Evolutionary conservation across 2,888 invertebrate genomes (phyloP), one percentile per base, ranked within the genome.

Genomic region (Scaptomyza tumidula): DNA sequence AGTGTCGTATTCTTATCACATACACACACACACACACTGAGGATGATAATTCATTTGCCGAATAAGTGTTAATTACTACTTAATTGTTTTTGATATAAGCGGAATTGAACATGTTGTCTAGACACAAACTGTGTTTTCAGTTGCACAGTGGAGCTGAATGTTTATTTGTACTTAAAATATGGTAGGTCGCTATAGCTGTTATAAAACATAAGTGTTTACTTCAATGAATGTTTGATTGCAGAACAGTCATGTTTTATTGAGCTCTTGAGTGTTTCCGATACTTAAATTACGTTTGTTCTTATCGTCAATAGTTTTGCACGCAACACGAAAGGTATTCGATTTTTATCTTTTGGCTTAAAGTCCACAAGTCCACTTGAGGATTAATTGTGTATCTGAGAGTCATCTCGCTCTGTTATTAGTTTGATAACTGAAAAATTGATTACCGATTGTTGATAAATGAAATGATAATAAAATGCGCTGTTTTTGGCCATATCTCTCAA

Each of bases 61-160:
- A 9, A 27, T 52, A 19, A 24, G 16, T 56, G 76, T 29, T 75
- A 73, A 73, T 71, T 65, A 33, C 3, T 6, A n/a, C 33, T 31
- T 35, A 65, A 52, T 57, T 54, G 29, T 24, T 46, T 44, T 52
- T 11, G 24, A 43, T 69, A 33, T 41, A 37, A 33, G 44, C 13
- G 35, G 16, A 59, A 64, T 59, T 70, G 10, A 14, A 24, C 31
- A 14, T 31, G 45, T 29, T 33, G 29, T 39, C 13, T 5, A 16
- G 11, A 29, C 14, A 29, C 19, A 24, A 63, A 27, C 6, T 16
- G 33, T 4, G 24, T 24, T 41, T 37, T 27, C 6, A 35, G n/a
- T 1, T 14, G 45, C 37, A 67, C 52, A 37, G 37, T 58, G 68
- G 56, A 31, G 0, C 13, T 29, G 14, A 11, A 33, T 29, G 5